Evolutionary conservation across 1,140 invertebrate genomes (phyloP).

Genomic region (Parasteatoda tepidariorum): DNA sequence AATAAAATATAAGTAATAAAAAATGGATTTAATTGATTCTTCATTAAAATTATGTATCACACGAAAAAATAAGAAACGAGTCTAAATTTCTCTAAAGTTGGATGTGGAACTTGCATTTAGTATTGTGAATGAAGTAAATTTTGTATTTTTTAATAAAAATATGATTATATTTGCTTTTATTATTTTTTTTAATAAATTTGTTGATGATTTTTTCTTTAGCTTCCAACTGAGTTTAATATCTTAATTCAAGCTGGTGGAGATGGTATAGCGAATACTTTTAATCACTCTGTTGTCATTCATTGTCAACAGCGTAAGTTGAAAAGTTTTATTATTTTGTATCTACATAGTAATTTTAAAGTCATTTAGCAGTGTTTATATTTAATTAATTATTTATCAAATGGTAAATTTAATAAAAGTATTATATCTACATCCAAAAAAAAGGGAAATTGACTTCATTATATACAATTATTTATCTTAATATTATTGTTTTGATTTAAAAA

Average conservation of each 20-base stretch:
- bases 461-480: background rate
- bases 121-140: no score
- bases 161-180: no score
- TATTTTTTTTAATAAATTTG: no score
- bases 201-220: slow-evolving; percentile 22
- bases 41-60: no score
- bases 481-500: background rate
- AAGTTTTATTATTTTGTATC: background rate
- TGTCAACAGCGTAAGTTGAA: slow-evolving; percentile 26
- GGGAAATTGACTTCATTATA: background rate
- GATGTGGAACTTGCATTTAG: no score
- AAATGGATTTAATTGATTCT: no score
- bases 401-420: background rate
- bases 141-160: no score
- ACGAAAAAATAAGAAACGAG: no score
- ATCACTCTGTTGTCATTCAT: slow-evolving; percentile 44
- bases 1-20: no score
- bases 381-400: background rate
- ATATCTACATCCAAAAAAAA: background rate
- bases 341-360: no score
- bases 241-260: slow-evolving; percentile 48
- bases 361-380: background rate
- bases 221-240: slow-evolving; percentile 30
- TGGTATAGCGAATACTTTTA: slow-evolving; percentile 37
- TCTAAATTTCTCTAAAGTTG: no score